Base-by-base conservation (phyloP, 2,888 invertebrate species). In the Amaurobius ferox region DNA sequence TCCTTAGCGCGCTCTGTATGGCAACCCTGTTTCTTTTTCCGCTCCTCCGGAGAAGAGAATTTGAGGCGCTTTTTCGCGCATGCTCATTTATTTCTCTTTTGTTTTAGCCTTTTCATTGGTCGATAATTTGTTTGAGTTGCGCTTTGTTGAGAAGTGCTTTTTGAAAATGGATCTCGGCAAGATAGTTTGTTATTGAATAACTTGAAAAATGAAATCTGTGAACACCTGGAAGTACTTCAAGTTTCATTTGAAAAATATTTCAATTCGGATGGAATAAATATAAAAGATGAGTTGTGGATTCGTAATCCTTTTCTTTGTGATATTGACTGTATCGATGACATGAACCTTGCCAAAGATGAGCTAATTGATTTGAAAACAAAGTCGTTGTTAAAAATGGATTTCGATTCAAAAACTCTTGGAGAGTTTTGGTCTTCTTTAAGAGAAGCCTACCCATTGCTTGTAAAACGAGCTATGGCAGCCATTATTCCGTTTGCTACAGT, bases 1-100 rank as follows among this genome's bases (percentile, higher is more conserved):
- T 40, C 55, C 88, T 73, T 89, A 89, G 26, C 89, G 89, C 44
- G 88, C 88, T 76, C 89, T 88, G 71, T 89, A 89, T 61, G 55
- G 30, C 35, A 44, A 30, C 44, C 66, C 44, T 66, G 32, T 64
- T 32, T 55, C 62, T 35, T 67, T 67, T 67, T 67, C 67, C 67
- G 67, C 67, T 67, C 67, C 67, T 67, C 67, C 67, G 67, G 35
- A 67, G 67, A 67, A 67, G 67, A 67, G 67, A 67, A 67, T 35
- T 11, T 35, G 35, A 35, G 35, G n/a, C n/a, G n/a, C n/a, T n/a
- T n/a, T n/a, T n/a, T n/a, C n/a, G n/a, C n/a, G n/a, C n/a, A n/a
- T n/a, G n/a, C n/a, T n/a, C n/a, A n/a, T n/a, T n/a, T n/a, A n/a
- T n/a, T n/a, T n/a, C n/a, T n/a, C n/a, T n/a, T n/a, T n/a, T n/a